Evolutionary conservation across 2,797 vertebrate species (phyloP), one percentile per base, ranked within the genome.

Genomic region (Syngnathus acus): DNA sequence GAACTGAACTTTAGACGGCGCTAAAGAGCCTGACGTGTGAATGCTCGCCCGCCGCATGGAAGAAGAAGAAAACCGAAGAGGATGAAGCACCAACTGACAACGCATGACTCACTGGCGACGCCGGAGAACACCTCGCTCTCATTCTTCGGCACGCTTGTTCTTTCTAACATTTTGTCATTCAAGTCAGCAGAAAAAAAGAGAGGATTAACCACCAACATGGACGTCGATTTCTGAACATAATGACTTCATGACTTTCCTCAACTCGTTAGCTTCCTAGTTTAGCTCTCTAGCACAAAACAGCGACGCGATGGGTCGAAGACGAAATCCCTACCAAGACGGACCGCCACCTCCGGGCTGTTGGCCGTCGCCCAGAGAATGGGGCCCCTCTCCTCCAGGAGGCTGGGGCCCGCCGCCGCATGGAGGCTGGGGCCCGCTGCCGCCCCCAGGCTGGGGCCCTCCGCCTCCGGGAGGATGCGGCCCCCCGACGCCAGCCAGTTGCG

Each of bases 381-480:
- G 0, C 64, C 51, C 0, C 3, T 4, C 37, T 0, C 47, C 17
- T 1, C 32, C 64, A 1, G 69, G 71, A 0, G 70, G 55, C 0
- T 85, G 83, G 82, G 73, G 32, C 0, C 72, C 79, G 0, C 62
- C 62, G 10, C 43, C 66, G 0, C 32, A 32, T 32, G 32, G 32
- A 4, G 32, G 32, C 32, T 32, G 32, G 32, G 32, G 32, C 32
- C 32, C 32, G 4, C 4, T 4, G 32, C 32, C 32, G 32, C 32
- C 32, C 32, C 32, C 32, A 4, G 32, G 32, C 32, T 32, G 32
- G 32, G 32, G 32, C 32, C 32, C 32, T 32, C 32, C 32, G 32
- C 63, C 17, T 1, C 37, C 63, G 0, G 71, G 71, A 0, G 70
- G 51, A 0, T 85, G 83, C 81, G 71, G 23, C 0, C 73, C 39